Percentiles rank a stretch among this genome's conserved stretches.
These are phyloP conservation scores for Hydrocynus forskahlii DNA, from an alignment of 2,797 vertebrate species.

Conservation along the genomic window DNA sequence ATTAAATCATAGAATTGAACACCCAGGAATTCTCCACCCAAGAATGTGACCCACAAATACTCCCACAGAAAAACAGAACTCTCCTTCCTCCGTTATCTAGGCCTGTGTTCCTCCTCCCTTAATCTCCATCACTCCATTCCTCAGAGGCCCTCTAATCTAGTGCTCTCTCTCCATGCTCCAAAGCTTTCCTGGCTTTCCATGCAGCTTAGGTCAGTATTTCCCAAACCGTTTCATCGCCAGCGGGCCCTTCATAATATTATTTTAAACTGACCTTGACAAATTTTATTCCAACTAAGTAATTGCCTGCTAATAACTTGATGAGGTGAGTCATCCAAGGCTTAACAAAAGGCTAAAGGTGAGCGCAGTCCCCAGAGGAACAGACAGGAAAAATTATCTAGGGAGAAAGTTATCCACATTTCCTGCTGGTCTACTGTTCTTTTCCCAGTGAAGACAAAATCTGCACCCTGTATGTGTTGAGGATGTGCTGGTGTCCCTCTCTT, in stretches of 20 bases:
- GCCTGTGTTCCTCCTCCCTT: neutral
- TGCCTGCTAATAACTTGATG: neutral
- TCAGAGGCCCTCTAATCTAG: conserved; percentile 11
- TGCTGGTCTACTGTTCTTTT: neutral
- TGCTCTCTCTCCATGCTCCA: neutral
- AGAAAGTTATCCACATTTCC: neutral
- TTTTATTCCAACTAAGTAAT: neutral
- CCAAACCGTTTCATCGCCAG: neutral
- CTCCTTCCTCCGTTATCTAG: neutral
- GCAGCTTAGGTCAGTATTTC: conserved; percentile 21
- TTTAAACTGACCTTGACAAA: conserved; percentile 4
- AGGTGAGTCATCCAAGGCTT: neutral
- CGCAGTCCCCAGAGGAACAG: neutral
- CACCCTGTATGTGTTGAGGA: conserved; percentile 74
- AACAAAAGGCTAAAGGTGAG: neutral
- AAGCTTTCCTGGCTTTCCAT: conserved; percentile 11
- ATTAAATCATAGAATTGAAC: neutral
- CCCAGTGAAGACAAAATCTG: neutral
- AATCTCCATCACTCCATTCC: neutral
- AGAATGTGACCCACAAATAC: neutral
- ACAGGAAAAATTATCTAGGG: neutral
- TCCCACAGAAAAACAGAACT: neutral
- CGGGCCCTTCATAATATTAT: neutral
- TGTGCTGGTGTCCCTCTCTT: conserved; percentile 61
- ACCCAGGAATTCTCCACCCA: conserved; percentile 12